Base-by-base conservation (phyloP, 2,797 vertebrate genomes). In the Macropodus opercularis region DNA sequence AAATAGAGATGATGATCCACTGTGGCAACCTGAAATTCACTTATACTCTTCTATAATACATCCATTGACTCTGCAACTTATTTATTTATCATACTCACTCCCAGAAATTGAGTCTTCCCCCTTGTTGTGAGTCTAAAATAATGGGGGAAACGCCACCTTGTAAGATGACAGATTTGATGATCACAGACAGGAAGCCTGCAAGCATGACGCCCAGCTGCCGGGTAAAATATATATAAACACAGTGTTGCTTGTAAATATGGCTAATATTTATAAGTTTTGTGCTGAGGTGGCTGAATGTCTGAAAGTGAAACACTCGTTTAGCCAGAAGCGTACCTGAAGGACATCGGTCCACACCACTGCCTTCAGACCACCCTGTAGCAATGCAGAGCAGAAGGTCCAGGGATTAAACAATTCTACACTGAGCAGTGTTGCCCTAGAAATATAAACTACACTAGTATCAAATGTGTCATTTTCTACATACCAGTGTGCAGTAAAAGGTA, bases 261-360 rank as follows among this genome's bases (percentile, higher is more conserved):
- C 21, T 6, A 24, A 53, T 2, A 18, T 27, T 6, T 31, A 3
- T 19, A 13, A 19, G 6, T 41, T 21, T 17, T 24, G 22, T 47
- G 26, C 22, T 47, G 8, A 27, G 1, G 21, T 63, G 27, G 35
- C 10, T 14, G 26, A 12, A 18, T 48, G 44, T 22, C 17, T 44
- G 24, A 57, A 12, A 19, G 31, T 43, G 10, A 43, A 26, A 42
- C 29, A 31, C 6, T 12, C 9, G 13, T 22, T 1, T 32, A 4
- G 31, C 23, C 6, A 36, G 61, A 93, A 90, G 34, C 91, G 83
- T 70, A 96, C 91, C 91, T 99, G 97, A 79, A 99, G 95, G 63
- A 97, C 96, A 0, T 99, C 97, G 0, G 96, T 99, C 97, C 97
- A 99, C 65, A 99, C 93, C 79, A 98, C 97, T 0, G 97, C 97